Percentiles rank a stretch among this genome's conserved stretches.
Conservation (phyloP, 2,113 vertebrate genomes). For the Lagopus muta region DNA sequence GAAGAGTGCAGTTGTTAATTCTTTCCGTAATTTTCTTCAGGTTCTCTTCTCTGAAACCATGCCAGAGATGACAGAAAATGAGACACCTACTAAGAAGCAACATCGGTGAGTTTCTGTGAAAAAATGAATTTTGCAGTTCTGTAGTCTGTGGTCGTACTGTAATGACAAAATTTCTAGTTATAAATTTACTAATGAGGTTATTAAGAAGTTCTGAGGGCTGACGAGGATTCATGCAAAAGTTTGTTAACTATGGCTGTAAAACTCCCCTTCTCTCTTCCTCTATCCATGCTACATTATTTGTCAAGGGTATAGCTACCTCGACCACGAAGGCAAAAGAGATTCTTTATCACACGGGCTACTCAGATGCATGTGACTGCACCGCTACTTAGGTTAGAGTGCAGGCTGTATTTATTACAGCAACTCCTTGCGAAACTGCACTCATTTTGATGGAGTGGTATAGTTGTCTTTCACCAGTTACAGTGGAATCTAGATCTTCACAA, state of each 20-base stretch:
- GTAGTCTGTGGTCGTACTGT: fast-evolving
- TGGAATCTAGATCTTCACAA: not conserved
- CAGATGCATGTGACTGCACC: fast-evolving
- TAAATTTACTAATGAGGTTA: not conserved
- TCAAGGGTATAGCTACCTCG: not conserved
- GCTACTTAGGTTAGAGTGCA: fast-evolving
- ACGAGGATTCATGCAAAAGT: not conserved
- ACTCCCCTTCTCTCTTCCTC: not conserved
- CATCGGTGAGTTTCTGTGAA: constrained; percentile 81
- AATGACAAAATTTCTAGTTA: not conserved
- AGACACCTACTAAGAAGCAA: constrained; percentile 87
- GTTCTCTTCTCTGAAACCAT: constrained; percentile 83
- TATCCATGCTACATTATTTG: not conserved
- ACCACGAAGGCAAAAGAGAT: not conserved
- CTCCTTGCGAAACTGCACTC: not conserved
- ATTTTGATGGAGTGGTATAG: not conserved
- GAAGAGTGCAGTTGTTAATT: not conserved
- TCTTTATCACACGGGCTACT: not conserved
- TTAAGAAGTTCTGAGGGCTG: not conserved
- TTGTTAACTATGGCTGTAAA: not conserved
- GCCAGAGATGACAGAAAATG: constrained; percentile 97
- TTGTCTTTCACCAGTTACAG: not conserved
- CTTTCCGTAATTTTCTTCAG: constrained; percentile 58
- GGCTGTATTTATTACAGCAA: not conserved
- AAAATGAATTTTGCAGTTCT: not conserved